Base-by-base conservation (phyloP, 64 coral and sea anemone species). In the Trachythela sp. region DNA sequence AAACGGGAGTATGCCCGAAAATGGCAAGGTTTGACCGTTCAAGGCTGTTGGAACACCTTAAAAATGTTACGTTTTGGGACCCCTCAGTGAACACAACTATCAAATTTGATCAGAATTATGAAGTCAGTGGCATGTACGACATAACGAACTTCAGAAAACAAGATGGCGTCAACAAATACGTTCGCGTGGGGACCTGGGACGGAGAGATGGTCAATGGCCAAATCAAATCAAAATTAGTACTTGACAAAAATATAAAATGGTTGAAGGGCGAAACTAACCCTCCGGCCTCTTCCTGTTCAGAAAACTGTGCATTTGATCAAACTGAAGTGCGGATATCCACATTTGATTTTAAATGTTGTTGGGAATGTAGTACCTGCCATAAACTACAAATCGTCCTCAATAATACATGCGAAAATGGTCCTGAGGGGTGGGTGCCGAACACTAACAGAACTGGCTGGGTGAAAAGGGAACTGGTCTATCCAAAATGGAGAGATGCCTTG, bases 11-110 rank as follows among this genome's bases (percentile, higher is more conserved):
- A 13, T 99, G 96, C 45, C 11, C 71, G 11, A 54, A 43, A 0
- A 89, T 95, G 93, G 36, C 51, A 17, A 33, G 36, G 2, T 40
- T 91, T 17, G 20, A 88, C 18, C 90, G 95, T 43, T 38, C 75
- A 59, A 10, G 40, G 13, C 22, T 99, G 22, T 83, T 92, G 17
- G 54, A 86, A 18, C 30, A 48, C 4, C 85, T 99, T 9, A 87
- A 88, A 40, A 91, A 93, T 35, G 50, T 93, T 2, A 89, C 93
- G 13, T 99, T 95, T 72, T 49, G 51, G 1, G 96, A 37, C 86
- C 96, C 24, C 88, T 92, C 56, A 14, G 33, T 54, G 33, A 83
- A 80, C 75, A 39, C 37, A 17, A 80, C 75, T 1, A 9, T 80
- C 9, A 80, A 39, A 39, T 80, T 80, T 36, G 75, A 80, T 29